Conservation (phyloP, 2,888 invertebrate species). For the Meiosimyza decipiens region DNA sequence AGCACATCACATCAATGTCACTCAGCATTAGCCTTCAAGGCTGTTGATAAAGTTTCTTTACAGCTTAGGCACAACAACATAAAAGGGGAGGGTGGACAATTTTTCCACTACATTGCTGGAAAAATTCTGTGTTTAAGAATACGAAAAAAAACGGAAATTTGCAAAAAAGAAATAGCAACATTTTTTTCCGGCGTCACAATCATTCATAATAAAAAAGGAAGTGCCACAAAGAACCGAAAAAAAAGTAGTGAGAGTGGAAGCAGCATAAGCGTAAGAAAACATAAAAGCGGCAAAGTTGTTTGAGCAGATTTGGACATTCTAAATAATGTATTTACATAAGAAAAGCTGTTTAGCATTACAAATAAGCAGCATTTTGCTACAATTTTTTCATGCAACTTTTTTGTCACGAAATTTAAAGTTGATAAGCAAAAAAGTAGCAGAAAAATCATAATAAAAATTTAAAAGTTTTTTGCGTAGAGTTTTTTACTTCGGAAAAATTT, state of each 20-base stretch:
- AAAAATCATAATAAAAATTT: no score
- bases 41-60: constrained; percentile 37
- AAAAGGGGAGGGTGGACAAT: not conserved
- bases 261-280: not conserved
- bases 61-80: constrained; percentile 25
- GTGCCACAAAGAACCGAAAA: not conserved
- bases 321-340: constrained; percentile 36
- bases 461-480: no score
- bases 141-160: constrained; percentile 7
- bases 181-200: constrained; percentile 26
- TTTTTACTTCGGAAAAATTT: no score
- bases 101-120: constrained; percentile 4
- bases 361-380: constrained; percentile 10
- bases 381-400: no score
- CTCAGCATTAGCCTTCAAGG: constrained; percentile 54
- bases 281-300: constrained; percentile 21
- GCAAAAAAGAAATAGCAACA: constrained; percentile 21
- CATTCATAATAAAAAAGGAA: constrained; percentile 30
- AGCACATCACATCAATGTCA: constrained; percentile 56
- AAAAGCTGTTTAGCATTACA: constrained; percentile 31
- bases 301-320: constrained; percentile 24
- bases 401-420: not conserved
- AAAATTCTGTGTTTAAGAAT: constrained; percentile 1
- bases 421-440: not conserved
- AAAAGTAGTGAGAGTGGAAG: constrained; percentile 1